Evolutionary conservation across 2,888 invertebrate genomes (phyloP).

Genomic region (Drosophila barbarae): DNA sequence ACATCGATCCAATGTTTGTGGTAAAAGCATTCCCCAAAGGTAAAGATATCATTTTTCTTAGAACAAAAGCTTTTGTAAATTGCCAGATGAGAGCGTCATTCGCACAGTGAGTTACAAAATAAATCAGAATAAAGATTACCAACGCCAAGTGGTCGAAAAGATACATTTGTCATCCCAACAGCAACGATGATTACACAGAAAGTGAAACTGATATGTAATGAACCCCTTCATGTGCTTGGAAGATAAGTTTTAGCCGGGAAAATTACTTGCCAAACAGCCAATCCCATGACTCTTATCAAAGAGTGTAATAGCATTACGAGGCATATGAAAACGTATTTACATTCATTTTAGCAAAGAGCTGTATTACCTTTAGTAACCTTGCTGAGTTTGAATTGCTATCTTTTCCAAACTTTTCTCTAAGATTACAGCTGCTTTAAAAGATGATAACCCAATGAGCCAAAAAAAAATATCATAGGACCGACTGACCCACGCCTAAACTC

Average conservation of each 20-base stretch:
- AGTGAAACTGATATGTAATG: background rate
- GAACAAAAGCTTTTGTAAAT: too few relatives aligned
- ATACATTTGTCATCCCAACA: background rate
- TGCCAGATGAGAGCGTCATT: background rate
- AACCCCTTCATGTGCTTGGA: background rate
- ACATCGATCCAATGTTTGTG: too few relatives aligned
- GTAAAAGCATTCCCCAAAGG: background rate
- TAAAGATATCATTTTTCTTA: too few relatives aligned
- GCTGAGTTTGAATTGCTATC: background rate
- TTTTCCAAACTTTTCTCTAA: background rate
- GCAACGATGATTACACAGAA: background rate
- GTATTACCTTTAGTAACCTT: background rate
- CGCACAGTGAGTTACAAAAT: background rate
- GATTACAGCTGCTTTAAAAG: background rate
- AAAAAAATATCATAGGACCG: background rate
- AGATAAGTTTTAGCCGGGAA: conserved; percentile 1
- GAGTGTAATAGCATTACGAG: background rate
- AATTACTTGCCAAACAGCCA: background rate
- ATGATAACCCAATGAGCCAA: background rate
- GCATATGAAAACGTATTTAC: background rate
- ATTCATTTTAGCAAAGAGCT: background rate
- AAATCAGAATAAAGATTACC: background rate
- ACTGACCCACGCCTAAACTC: background rate
- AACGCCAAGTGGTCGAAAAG: background rate
- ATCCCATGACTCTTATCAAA: background rate